Evolutionary conservation across 2,797 vertebrate species (phyloP).

Genomic region (Limnodromus scolopaceus): DNA sequence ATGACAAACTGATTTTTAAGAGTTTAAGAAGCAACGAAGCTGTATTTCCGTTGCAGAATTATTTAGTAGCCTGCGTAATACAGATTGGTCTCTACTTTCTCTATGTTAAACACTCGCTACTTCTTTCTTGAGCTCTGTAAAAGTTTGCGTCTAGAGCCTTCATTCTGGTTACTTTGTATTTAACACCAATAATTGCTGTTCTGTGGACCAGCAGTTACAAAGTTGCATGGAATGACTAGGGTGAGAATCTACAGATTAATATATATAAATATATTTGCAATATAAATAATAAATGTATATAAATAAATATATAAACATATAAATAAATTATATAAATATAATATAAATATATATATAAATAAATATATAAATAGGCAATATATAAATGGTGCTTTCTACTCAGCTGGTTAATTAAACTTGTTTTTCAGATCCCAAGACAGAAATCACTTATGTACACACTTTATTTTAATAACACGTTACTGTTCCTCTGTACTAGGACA

Average conservation of each 20-base stretch:
- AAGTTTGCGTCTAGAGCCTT: background rate
- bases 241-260: background rate
- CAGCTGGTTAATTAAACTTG: conserved; percentile 15
- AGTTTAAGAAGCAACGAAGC: background rate
- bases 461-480: background rate
- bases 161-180: background rate
- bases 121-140: background rate
- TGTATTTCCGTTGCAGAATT: background rate
- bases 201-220: background rate
- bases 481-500: background rate
- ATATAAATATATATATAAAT: too few species aligned
- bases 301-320: too few species aligned
- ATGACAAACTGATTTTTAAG: background rate
- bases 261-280: too few species aligned
- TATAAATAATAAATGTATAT: too few species aligned
- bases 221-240: background rate
- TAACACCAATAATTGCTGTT: background rate
- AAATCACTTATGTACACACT: background rate
- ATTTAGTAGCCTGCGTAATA: background rate
- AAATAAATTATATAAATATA: too few species aligned
- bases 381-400: background rate
- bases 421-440: conserved; percentile 3
- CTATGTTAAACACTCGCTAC: background rate
- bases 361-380: too few species aligned
- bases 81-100: background rate